phyloP scores from a whole-genome alignment of 1,140 invertebrate genomes.

The Wasmannia auropunctata region DNA sequence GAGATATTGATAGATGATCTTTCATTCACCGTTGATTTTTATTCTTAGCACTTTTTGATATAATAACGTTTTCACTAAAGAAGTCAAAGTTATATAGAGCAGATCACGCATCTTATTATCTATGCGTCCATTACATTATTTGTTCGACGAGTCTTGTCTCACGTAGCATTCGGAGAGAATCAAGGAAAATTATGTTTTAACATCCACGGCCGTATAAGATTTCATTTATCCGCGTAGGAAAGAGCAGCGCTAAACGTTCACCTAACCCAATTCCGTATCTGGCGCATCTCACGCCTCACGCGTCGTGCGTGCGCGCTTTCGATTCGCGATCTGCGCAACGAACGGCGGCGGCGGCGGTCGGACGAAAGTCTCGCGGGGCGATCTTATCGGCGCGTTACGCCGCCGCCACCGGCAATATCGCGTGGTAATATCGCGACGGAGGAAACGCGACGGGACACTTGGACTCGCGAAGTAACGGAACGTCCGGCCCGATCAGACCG shows the following conservation, averaged over 20 bases:
- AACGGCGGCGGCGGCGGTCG: background rate
- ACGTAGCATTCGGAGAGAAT: background rate
- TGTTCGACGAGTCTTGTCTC: background rate
- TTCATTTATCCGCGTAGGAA: background rate
- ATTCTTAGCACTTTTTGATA: background rate
- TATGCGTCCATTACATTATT: background rate
- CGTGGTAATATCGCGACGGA: constrained; percentile 27
- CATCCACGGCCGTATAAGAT: background rate
- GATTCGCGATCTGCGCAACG: constrained; percentile 16
- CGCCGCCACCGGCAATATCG: constrained; percentile 4
- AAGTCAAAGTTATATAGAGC: background rate
- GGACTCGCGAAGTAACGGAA: constrained; percentile 32
- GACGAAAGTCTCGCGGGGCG: constrained; percentile 46
- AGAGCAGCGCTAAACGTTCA: constrained; percentile 53
- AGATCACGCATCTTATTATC: background rate
- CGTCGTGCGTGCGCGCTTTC: background rate
- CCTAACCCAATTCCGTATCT: constrained; percentile 75
- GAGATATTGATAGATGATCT: background rate
- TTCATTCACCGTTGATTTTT: background rate
- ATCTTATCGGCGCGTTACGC: constrained; percentile 24
- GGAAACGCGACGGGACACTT: constrained; percentile 33
- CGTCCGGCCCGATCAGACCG: constrained; percentile 25
- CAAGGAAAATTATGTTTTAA: background rate
- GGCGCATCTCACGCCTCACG: constrained; percentile 13
- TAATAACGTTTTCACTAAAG: background rate